phyloP scores from a whole-genome alignment of 2,888 invertebrate genomes.

The Tachina fera region DNA sequence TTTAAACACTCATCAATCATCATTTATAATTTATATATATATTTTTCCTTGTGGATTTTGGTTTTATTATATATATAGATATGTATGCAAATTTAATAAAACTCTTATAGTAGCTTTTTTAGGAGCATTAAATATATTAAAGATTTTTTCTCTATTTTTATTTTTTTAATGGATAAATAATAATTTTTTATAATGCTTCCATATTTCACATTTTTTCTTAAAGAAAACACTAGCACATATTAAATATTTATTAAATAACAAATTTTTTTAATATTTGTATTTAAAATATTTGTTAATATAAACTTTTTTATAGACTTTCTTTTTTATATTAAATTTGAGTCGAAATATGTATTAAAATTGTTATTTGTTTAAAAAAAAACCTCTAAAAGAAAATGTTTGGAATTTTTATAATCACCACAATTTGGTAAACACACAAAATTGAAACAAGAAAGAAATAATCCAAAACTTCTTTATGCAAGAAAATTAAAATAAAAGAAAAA shows the following conservation, averaged over 20 bases:
- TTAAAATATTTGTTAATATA: neutral
- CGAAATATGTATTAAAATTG: neutral
- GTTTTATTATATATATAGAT: conserved; percentile 3
- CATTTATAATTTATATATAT: conserved; percentile 10
- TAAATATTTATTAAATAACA: neutral
- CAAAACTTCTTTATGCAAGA: conserved; percentile 1
- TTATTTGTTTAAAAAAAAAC: conserved; percentile 14
- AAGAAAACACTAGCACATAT: neutral
- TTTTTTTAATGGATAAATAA: conserved; percentile 21
- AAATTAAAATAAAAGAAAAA: conserved; percentile 10
- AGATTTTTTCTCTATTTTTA: neutral
- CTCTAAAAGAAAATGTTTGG: conserved; percentile 7
- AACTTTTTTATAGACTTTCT: conserved; percentile 1
- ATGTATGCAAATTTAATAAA: neutral
- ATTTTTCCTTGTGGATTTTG: neutral
- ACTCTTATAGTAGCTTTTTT: neutral
- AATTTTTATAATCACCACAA: conserved; percentile 51
- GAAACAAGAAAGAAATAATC: neutral
- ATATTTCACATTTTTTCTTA: neutral
- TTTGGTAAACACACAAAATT: conserved; percentile 46
- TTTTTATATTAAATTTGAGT: neutral
- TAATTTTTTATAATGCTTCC: conserved; percentile 17
- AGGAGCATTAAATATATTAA: conserved; percentile 30
- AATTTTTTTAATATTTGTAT: conserved; percentile 20
- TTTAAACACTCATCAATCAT: conserved; percentile 33